These are phyloP conservation scores for Mustelus asterias DNA, from an alignment of 2,113 vertebrate genomes.

Conservation along the genomic window DNA sequence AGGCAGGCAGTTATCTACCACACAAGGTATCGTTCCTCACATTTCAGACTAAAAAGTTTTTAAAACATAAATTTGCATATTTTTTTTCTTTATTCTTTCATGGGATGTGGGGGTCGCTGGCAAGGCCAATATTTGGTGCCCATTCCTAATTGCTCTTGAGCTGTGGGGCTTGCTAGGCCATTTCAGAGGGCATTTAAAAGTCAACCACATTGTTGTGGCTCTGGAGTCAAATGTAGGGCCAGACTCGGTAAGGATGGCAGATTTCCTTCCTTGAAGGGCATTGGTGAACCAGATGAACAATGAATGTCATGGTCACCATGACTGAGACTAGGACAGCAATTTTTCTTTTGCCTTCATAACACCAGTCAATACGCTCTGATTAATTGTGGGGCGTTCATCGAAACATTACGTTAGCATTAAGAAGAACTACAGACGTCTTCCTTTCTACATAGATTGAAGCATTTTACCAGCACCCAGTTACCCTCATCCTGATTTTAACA, in stretches of 20 bases:
- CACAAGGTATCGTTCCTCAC: neutral
- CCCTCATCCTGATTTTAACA: neutral
- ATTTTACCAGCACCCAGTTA: neutral
- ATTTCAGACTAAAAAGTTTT: neutral
- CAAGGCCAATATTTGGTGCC: neutral
- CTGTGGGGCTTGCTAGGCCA: too few relatives aligned
- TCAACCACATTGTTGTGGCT: too few relatives aligned
- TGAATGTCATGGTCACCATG: neutral
- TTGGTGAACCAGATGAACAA: neutral
- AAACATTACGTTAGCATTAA: neutral
- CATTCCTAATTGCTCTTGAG: neutral
- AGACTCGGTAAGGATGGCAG: neutral
- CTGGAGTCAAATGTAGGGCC: neutral
- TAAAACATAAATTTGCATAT: neutral
- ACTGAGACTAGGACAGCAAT: neutral
- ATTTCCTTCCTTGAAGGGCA: neutral
- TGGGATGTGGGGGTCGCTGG: neutral
- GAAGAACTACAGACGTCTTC: neutral
- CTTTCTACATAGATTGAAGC: neutral
- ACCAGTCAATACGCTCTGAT: neutral
- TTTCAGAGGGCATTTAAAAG: neutral
- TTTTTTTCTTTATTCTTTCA: neutral
- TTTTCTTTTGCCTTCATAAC: neutral
- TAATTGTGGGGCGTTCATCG: neutral
- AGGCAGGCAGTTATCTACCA: neutral